These are phyloP conservation scores for Mimumesa dahlbomi DNA, from an alignment of 2,888 invertebrate genomes.

Conservation along the genomic window DNA sequence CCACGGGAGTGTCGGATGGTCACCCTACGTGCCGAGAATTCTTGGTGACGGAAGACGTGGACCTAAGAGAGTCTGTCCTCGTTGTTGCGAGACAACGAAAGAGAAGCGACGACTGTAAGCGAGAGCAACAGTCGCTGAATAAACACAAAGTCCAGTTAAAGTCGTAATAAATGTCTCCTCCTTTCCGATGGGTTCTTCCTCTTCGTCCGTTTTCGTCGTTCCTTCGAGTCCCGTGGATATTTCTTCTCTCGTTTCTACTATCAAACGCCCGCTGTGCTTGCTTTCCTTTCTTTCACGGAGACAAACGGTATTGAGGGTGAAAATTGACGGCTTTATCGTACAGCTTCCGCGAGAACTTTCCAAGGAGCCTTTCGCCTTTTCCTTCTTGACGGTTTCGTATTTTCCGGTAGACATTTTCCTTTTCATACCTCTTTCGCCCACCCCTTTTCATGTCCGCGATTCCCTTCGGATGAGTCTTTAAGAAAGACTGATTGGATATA, in stretches of 20 bases:
- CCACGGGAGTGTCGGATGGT: conserved; percentile 64
- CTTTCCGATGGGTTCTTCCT: conserved; percentile 69
- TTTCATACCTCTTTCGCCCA: conserved; percentile 3
- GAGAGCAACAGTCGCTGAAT: conserved; percentile 79
- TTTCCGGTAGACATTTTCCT: conserved; percentile 44
- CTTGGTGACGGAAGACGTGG: conserved; percentile 46
- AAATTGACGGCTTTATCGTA: conserved; percentile 77
- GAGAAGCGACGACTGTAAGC: conserved; percentile 54
- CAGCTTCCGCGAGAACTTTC: conserved; percentile 65
- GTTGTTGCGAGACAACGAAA: conserved; percentile 38
- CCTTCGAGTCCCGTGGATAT: conserved; percentile 24
- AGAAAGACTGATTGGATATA: conserved; percentile 45
- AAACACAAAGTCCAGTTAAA: conserved; percentile 80
- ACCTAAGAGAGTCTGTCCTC: conserved; percentile 39
- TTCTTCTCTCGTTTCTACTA: conserved; percentile 40
- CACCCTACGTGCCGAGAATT: conserved; percentile 75
- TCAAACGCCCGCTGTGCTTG: conserved; percentile 58
- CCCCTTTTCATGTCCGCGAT: conserved; percentile 14
- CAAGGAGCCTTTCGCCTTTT: conserved; percentile 54
- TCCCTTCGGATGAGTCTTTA: conserved; percentile 34
- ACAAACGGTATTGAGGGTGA: conserved; percentile 74
- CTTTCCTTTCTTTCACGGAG: conserved; percentile 67
- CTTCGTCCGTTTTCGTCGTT: conserved; percentile 20
- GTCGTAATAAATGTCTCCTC: conserved; percentile 79
- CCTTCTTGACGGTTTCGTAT: conserved; percentile 58